A percentile compares a stretch with the other conserved stretches of the same genome.
Evolutionary conservation across 2,113 vertebrate species (phyloP).

Genomic region (Cyanoderma ruficeps): DNA sequence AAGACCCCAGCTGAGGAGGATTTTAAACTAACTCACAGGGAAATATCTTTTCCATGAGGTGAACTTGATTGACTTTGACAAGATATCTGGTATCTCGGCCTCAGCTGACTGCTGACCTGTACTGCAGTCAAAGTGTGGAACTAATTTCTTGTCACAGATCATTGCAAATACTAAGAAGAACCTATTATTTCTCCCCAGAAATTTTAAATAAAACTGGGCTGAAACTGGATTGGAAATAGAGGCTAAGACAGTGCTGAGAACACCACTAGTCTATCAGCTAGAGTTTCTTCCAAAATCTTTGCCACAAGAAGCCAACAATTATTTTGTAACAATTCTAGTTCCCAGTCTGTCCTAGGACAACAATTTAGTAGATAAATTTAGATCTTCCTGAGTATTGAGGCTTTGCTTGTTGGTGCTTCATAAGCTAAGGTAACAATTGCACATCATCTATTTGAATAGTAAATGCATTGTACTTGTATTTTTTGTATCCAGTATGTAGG

Average conservation of each 20-base stretch:
- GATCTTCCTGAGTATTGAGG: not conserved
- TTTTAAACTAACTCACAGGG: not conserved
- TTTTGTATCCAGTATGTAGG: not conserved
- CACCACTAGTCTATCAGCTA: not conserved
- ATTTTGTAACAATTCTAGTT: not conserved
- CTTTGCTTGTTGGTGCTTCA: not conserved
- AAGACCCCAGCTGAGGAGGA: not conserved
- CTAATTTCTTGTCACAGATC: conserved; percentile 16
- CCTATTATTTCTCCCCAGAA: not conserved
- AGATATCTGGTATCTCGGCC: not conserved
- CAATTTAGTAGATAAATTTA: not conserved
- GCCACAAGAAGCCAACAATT: not conserved
- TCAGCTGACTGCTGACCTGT: conserved; percentile 31
- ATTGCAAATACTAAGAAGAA: not conserved
- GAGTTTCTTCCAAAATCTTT: not conserved
- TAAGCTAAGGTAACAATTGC: not conserved
- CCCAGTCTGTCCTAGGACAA: not conserved
- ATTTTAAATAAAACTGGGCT: not conserved
- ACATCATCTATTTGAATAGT: not conserved
- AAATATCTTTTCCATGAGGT: not conserved
- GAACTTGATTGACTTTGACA: conserved; percentile 31
- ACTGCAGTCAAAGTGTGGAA: not conserved
- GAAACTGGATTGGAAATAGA: not conserved
- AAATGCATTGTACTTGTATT: not conserved
- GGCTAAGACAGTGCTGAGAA: not conserved